Conservation (phyloP, 2,113 vertebrate genomes). For the Hippocampus abdominalis region DNA sequence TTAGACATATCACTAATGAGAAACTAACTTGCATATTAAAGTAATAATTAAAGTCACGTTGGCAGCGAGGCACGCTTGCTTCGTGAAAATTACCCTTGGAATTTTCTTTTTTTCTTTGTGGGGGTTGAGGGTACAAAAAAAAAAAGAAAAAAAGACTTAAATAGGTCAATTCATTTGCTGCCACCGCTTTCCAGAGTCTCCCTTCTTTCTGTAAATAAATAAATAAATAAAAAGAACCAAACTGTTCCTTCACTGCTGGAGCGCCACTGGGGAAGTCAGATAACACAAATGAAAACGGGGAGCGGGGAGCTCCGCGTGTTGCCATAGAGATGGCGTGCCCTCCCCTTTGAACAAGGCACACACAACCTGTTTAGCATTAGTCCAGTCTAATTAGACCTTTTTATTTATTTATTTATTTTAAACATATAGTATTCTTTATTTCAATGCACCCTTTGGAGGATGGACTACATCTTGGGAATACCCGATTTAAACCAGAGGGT, state of each 20-base stretch:
- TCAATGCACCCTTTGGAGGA: not conserved
- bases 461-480: not conserved
- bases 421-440: not conserved
- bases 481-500: not conserved
- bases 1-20: not conserved
- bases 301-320: slow-evolving; percentile 16
- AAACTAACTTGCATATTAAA: slow-evolving; percentile 2
- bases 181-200: not conserved
- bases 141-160: not conserved
- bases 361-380: not conserved
- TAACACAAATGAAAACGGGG: slow-evolving; percentile 36
- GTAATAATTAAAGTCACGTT: slow-evolving; percentile 2
- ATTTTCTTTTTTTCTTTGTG: not conserved
- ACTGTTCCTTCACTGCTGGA: not conserved
- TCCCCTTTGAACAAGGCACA: not conserved
- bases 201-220: not conserved
- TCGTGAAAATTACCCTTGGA: slow-evolving; percentile 2
- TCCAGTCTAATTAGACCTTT: not conserved
- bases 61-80: not conserved
- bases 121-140: not conserved
- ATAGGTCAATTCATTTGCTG: not conserved
- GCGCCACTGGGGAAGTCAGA: slow-evolving; percentile 7
- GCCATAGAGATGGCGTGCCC: slow-evolving; percentile 10
- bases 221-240: not conserved
- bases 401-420: not conserved